phyloP scores from a whole-genome alignment of 2,113 vertebrate genomes.

The Barnardius zonarius region DNA sequence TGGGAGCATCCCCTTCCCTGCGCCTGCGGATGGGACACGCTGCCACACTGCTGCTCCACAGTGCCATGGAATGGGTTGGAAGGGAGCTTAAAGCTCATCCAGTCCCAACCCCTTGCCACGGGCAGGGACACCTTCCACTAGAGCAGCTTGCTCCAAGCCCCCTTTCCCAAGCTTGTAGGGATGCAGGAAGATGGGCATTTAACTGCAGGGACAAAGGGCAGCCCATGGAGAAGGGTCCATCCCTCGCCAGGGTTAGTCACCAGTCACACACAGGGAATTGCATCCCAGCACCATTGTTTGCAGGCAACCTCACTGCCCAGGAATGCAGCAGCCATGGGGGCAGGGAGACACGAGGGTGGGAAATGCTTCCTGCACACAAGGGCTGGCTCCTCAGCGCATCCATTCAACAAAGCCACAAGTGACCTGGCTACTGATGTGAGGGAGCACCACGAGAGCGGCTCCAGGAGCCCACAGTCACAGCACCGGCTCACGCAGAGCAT shows the following conservation, averaged over 20 bases:
- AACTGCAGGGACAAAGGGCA: background rate
- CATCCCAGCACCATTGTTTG: background rate
- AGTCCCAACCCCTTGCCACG: background rate
- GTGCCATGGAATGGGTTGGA: background rate
- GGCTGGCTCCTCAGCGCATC: background rate
- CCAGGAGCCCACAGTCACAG: background rate
- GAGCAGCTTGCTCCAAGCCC: background rate
- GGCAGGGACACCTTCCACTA: background rate
- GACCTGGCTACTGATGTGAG: background rate
- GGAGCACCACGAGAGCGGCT: background rate
- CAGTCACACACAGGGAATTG: background rate
- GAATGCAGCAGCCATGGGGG: constrained; percentile 15
- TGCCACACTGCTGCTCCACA: background rate
- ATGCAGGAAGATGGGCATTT: background rate
- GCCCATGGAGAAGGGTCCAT: background rate
- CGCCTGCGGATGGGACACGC: background rate
- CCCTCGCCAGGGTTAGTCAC: background rate
- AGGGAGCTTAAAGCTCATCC: background rate
- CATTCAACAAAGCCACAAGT: background rate
- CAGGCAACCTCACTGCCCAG: constrained; percentile 30
- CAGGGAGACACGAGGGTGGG: background rate
- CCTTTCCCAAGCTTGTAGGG: background rate
- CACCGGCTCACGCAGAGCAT: background rate
- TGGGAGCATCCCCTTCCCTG: accelerated
- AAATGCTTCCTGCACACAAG: background rate